These are phyloP conservation scores for Conchocele bisecta DNA, from an alignment of 2,888 invertebrate genomes.

Conservation along the genomic window DNA sequence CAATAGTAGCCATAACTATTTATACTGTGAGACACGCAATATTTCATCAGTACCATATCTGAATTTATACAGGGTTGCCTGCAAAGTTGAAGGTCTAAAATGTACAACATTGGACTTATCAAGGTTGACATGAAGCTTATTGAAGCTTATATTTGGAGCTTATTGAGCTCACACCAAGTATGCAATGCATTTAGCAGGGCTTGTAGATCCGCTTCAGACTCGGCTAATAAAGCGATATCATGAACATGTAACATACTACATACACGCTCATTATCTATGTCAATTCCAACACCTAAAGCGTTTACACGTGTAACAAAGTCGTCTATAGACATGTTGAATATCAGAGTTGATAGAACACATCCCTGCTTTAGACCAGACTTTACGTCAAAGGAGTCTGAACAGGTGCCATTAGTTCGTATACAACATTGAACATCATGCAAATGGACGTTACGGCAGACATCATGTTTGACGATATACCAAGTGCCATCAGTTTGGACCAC, in stretches of 20 bases:
- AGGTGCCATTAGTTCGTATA: background rate
- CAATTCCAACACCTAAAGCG: background rate
- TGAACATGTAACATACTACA: constrained; percentile 4
- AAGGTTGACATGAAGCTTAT: background rate
- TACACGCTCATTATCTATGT: background rate
- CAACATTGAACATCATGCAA: background rate
- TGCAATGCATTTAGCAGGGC: background rate
- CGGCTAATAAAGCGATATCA: background rate
- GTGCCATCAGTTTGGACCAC: background rate
- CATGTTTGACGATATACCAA: background rate
- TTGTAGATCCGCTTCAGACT: background rate
- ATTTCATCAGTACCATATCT: background rate
- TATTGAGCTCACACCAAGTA: background rate
- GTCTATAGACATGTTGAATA: constrained; percentile 4
- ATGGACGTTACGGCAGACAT: background rate
- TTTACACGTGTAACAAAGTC: background rate
- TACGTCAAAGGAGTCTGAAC: background rate
- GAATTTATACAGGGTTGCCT: background rate
- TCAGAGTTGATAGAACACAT: background rate
- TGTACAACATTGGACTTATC: constrained; percentile 6
- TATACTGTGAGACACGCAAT: background rate
- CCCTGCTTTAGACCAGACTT: constrained; percentile 3
- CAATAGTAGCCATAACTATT: constrained; percentile 5
- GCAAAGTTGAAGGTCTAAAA: background rate
- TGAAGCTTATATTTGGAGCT: background rate